phyloP scores from a whole-genome alignment of 2,113 vertebrate genomes.

The Oriolus oriolus region DNA sequence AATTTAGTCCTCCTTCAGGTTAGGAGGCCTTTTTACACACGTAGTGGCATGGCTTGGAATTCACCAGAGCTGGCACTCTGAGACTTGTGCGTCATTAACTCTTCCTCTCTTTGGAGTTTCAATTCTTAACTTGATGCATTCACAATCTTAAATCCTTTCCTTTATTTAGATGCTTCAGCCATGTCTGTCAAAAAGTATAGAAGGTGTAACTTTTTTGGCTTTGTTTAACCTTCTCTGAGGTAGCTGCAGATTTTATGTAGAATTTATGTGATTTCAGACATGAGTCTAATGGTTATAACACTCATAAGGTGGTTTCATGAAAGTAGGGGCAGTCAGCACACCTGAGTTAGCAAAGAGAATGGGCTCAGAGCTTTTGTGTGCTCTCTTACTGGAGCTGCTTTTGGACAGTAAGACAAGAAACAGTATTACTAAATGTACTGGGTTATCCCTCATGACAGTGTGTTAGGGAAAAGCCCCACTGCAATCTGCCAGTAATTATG shows the following conservation, averaged over 20 bases:
- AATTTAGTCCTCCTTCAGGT: not conserved
- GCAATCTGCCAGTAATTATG: not conserved
- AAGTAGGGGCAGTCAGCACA: not conserved
- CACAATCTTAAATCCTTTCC: not conserved
- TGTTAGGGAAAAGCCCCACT: not conserved
- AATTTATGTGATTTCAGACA: not conserved
- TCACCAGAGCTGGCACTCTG: not conserved
- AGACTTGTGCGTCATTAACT: not conserved
- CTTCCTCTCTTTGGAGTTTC: not conserved
- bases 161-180: not conserved
- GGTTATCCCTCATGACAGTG: not conserved
- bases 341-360: not conserved
- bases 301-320: not conserved
- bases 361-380: not conserved
- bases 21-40: not conserved
- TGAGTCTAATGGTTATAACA: not conserved
- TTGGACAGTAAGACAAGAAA: not conserved
- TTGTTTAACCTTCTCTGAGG: not conserved
- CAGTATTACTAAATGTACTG: not conserved
- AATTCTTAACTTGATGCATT: not conserved
- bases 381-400: not conserved
- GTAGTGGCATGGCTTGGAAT: not conserved
- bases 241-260: not conserved
- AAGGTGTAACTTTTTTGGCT: not conserved
- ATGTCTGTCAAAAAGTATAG: not conserved